Percentiles rank a stretch among this genome's conserved stretches.
These are phyloP conservation scores for Trematomus bernacchii DNA, from an alignment of 2,797 vertebrate species.

Conservation along the genomic window DNA sequence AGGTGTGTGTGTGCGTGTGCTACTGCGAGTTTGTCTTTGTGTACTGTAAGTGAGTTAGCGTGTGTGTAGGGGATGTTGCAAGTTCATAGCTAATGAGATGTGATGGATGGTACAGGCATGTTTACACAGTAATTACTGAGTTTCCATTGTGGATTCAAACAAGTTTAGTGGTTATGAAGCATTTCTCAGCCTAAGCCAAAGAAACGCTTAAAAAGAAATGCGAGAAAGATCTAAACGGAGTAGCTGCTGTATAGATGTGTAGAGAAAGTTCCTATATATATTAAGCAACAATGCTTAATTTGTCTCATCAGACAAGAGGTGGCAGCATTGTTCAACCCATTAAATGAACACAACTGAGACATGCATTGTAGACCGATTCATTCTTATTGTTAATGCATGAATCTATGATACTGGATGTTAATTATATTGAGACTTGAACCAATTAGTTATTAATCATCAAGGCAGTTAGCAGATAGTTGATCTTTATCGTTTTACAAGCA, in stretches of 20 bases:
- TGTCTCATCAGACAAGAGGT: constrained; percentile 62
- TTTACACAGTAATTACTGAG: constrained; percentile 62
- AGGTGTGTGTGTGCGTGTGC: constrained; percentile 41
- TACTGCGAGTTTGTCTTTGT: constrained; percentile 26
- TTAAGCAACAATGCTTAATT: constrained; percentile 22
- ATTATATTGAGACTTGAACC: not conserved
- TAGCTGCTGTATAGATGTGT: not conserved
- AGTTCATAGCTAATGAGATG: constrained; percentile 50
- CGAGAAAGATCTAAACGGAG: not conserved
- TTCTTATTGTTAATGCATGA: not conserved
- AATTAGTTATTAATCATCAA: not conserved
- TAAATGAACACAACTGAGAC: not conserved
- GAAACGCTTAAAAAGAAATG: constrained; percentile 13
- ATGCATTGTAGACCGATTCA: not conserved
- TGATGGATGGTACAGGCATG: constrained; percentile 42
- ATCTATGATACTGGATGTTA: not conserved
- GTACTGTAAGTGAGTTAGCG: not conserved
- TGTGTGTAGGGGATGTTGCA: constrained; percentile 18
- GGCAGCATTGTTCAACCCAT: constrained; percentile 69
- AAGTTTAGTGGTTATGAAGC: constrained; percentile 49
- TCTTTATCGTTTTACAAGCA: not conserved
- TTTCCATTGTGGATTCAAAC: constrained; percentile 54
- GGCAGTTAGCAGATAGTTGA: not conserved
- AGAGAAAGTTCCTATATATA: not conserved
- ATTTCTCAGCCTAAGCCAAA: constrained; percentile 34